Percentiles rank a stretch among this genome's conserved stretches.
Evolutionary conservation across 2,888 invertebrate genomes (phyloP).

Genomic region (Oxytorus armatus): DNA sequence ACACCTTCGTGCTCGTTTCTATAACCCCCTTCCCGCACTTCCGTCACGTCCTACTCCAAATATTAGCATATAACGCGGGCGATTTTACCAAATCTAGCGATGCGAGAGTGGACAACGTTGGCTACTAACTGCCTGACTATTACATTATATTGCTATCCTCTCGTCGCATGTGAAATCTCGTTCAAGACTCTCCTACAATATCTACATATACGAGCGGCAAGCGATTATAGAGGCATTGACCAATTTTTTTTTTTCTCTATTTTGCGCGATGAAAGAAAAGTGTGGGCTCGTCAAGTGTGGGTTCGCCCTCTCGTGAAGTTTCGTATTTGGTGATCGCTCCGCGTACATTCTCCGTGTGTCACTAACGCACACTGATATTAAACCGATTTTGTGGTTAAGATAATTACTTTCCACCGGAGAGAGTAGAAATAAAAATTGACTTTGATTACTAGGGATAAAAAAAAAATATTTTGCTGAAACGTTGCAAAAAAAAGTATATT

Average conservation of each 20-base stretch:
- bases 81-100: constrained; percentile 72
- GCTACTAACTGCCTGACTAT: constrained; percentile 41
- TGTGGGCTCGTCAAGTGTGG: constrained; percentile 80
- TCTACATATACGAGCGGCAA: constrained; percentile 16
- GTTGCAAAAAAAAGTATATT: too few species aligned
- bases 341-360: constrained; percentile 34
- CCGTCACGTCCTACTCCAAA: constrained; percentile 74
- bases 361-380: constrained; percentile 42
- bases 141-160: constrained; percentile 41
- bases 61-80: constrained; percentile 77
- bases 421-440: too few species aligned
- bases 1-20: constrained; percentile 78
- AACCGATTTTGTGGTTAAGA: constrained; percentile 4
- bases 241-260: constrained; percentile 34
- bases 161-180: constrained; percentile 4
- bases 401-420: too few species aligned
- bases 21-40: constrained; percentile 27
- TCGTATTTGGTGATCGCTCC: constrained; percentile 81
- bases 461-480: too few species aligned
- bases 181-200: constrained; percentile 31
- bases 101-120: constrained; percentile 35
- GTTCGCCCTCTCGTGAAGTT: constrained; percentile 76
- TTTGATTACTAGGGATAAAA: too few species aligned
- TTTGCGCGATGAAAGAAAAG: constrained; percentile 63
- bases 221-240: constrained; percentile 34